A percentile compares a stretch with the other conserved stretches of the same genome.
phyloP scores from a whole-genome alignment of 1,140 invertebrate genomes.

The Hirudo medicinalis region DNA sequence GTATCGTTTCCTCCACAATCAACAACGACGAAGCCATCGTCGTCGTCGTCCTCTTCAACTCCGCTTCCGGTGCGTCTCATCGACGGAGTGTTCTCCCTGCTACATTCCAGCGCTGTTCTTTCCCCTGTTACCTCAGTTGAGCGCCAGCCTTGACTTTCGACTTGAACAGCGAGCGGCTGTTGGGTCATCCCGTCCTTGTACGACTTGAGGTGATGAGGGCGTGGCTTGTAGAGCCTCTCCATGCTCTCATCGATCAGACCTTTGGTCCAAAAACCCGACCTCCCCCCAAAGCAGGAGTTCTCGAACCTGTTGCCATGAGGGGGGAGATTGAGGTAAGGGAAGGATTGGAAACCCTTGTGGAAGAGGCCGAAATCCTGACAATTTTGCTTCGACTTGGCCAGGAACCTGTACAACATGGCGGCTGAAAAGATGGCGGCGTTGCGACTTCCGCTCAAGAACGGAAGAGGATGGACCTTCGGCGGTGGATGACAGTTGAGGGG shows the following conservation, averaged over 20 bases:
- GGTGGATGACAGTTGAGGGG: neutral
- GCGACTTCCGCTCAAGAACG: neutral
- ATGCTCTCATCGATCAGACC: neutral
- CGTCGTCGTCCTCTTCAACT: conserved; percentile 1
- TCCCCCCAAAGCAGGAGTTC: too few species aligned
- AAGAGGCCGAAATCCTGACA: neutral
- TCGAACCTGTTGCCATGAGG: neutral
- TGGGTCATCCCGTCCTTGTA: neutral
- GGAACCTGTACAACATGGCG: conserved; percentile 7
- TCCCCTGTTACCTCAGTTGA: neutral
- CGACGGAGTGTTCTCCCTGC: neutral
- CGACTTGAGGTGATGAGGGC: neutral
- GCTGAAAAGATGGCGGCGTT: neutral
- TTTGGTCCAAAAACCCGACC: too few species aligned
- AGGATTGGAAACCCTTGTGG: neutral
- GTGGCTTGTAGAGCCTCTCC: neutral
- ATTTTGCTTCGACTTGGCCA: neutral
- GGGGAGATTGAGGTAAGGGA: neutral
- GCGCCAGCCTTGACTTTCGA: neutral
- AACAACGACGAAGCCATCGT: neutral
- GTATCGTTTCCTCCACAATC: neutral
- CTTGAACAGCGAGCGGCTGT: neutral
- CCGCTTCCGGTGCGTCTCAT: neutral
- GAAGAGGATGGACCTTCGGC: neutral
- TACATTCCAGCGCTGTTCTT: neutral